These are phyloP conservation scores for Ascaphus truei DNA, from an alignment of 2,113 vertebrate genomes.

Conservation along the genomic window DNA sequence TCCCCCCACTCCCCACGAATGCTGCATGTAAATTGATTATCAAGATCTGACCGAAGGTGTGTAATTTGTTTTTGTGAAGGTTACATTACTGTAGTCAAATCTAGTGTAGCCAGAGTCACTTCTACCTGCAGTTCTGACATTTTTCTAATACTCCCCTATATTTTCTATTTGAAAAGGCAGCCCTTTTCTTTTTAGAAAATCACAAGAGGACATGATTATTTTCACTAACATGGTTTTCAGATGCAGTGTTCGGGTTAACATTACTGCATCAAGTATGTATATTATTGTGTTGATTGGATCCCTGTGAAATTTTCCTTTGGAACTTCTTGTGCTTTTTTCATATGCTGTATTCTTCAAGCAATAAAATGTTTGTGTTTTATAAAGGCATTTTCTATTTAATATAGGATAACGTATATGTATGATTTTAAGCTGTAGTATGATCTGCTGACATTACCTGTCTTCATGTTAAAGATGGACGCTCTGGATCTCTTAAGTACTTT, in stretches of 20 bases:
- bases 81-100: constrained; percentile 66
- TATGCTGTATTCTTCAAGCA: constrained; percentile 97
- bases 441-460: no score
- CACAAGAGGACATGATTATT: constrained; percentile 51
- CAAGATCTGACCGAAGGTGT: constrained; percentile 40
- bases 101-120: constrained; percentile 61
- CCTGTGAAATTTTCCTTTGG: constrained; percentile 77
- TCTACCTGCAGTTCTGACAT: constrained; percentile 66
- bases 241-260: constrained; percentile 78
- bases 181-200: constrained; percentile 55
- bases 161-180: constrained; percentile 63
- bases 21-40: no score
- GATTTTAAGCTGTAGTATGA: no score
- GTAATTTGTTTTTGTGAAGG: constrained; percentile 54
- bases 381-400: constrained; percentile 69
- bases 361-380: constrained; percentile 96
- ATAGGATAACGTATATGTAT: constrained; percentile 38
- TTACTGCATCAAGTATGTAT: constrained; percentile 81
- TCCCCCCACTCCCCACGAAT: no score
- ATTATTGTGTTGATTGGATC: constrained; percentile 72
- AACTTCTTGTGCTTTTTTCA: constrained; percentile 79
- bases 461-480: no score
- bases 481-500: no score
- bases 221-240: constrained; percentile 55
- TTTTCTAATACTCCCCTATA: constrained; percentile 70